Conservation (phyloP, 2,888 invertebrate genomes). For the Troides aeacus region DNA sequence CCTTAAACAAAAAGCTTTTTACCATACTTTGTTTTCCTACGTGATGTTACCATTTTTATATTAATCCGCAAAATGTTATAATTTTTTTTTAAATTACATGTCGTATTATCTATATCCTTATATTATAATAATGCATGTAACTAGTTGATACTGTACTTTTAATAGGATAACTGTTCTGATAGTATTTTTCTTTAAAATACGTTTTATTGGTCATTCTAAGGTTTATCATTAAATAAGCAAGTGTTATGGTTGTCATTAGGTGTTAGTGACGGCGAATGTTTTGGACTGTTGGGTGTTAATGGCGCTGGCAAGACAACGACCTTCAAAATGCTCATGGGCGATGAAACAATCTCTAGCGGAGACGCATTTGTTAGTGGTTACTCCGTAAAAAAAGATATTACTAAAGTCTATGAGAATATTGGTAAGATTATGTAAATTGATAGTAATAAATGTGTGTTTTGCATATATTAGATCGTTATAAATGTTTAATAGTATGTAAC, state of each 20-base stretch:
- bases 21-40: neutral
- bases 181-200: too few species aligned
- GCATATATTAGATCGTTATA: too few species aligned
- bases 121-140: neutral
- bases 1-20: neutral
- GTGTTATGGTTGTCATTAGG: slow-evolving; percentile 58
- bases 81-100: neutral
- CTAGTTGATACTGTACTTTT: neutral
- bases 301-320: slow-evolving; percentile 94
- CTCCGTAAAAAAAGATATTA: slow-evolving; percentile 75
- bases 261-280: slow-evolving; percentile 87
- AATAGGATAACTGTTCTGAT: neutral
- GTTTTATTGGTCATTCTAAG: neutral
- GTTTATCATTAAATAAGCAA: neutral
- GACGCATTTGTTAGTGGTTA: slow-evolving; percentile 84
- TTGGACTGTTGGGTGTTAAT: slow-evolving; percentile 90
- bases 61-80: too few species aligned
- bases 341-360: slow-evolving; percentile 85
- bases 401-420: slow-evolving; percentile 80
- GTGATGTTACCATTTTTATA: neutral
- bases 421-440: slow-evolving; percentile 57
- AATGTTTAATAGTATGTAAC: too few species aligned
- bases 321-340: slow-evolving; percentile 94
- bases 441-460: too few species aligned
- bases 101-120: neutral